These are phyloP conservation scores for Gambusia yucatana DNA, from an alignment of 2,797 vertebrate genomes.

Conservation along the genomic window DNA sequence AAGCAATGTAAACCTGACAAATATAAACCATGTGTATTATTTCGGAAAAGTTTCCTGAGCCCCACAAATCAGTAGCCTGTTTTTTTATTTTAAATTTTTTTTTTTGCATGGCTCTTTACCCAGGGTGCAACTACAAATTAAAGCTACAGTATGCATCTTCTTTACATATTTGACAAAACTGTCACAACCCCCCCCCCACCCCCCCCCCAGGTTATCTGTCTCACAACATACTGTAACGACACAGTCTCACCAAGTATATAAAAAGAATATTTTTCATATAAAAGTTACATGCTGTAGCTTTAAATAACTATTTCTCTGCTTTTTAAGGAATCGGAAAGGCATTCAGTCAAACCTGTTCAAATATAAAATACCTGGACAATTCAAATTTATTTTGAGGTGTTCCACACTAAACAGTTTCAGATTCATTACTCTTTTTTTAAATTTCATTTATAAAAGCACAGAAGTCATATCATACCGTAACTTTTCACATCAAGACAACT, in stretches of 20 bases:
- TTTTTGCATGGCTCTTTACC: not conserved
- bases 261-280: too few relatives aligned
- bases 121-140: not conserved
- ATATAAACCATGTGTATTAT: not conserved
- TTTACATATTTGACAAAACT: too few relatives aligned
- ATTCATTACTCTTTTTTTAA: not conserved
- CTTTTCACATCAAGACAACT: not conserved
- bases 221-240: too few relatives aligned
- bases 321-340: not conserved
- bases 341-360: not conserved
- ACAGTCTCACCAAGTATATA: too few relatives aligned
- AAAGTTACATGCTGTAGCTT: too few relatives aligned
- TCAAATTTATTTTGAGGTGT: not conserved
- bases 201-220: too few relatives aligned
- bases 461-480: not conserved
- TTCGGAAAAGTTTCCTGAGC: not conserved
- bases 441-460: not conserved
- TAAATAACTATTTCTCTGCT: not conserved
- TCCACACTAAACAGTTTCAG: not conserved
- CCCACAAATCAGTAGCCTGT: not conserved
- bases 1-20: not conserved
- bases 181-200: too few relatives aligned
- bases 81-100: too few relatives aligned
- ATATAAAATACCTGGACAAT: not conserved
- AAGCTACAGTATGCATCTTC: too few relatives aligned